These are phyloP conservation scores for Falcaria lacertinaria DNA, from an alignment of 2,888 invertebrate species.

Conservation along the genomic window DNA sequence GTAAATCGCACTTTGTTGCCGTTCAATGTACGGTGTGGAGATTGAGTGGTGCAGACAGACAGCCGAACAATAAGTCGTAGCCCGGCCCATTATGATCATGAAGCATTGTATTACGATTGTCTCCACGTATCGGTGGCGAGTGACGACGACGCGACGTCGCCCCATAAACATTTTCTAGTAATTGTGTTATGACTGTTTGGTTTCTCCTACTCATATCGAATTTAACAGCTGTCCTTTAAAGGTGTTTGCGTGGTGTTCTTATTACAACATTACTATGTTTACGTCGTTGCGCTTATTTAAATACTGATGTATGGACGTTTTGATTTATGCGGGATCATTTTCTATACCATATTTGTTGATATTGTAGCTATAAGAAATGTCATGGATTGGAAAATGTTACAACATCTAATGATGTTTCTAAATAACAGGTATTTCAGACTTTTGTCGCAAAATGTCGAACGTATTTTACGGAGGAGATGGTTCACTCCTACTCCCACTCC, in stretches of 20 bases:
- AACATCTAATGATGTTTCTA: too few species aligned
- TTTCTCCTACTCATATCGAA: conserved; percentile 12
- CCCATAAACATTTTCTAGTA: conserved; percentile 28
- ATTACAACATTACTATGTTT: too few species aligned
- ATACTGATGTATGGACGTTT: too few species aligned
- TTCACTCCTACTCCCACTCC: too few species aligned
- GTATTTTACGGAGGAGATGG: too few species aligned
- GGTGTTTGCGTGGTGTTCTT: neutral
- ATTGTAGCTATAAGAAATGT: too few species aligned
- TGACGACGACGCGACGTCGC: conserved; percentile 20
- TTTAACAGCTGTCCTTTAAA: neutral
- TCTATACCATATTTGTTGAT: too few species aligned
- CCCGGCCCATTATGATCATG: conserved; percentile 37
- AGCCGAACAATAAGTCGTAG: conserved; percentile 44
- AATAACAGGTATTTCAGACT: too few species aligned
- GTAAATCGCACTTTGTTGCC: conserved; percentile 28
- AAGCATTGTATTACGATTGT: conserved; percentile 41
- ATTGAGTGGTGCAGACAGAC: conserved; percentile 19
- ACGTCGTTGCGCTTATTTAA: too few species aligned
- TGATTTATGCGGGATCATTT: too few species aligned
- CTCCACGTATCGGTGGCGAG: conserved; percentile 25
- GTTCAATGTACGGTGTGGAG: conserved; percentile 19
- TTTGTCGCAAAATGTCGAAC: too few species aligned
- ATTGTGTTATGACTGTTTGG: conserved; percentile 32
- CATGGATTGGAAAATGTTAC: too few species aligned